Percentiles rank a stretch among this genome's conserved stretches.
These are phyloP conservation scores for Hyles vespertilio DNA, from an alignment of 1,140 invertebrate genomes.

Conservation along the genomic window DNA sequence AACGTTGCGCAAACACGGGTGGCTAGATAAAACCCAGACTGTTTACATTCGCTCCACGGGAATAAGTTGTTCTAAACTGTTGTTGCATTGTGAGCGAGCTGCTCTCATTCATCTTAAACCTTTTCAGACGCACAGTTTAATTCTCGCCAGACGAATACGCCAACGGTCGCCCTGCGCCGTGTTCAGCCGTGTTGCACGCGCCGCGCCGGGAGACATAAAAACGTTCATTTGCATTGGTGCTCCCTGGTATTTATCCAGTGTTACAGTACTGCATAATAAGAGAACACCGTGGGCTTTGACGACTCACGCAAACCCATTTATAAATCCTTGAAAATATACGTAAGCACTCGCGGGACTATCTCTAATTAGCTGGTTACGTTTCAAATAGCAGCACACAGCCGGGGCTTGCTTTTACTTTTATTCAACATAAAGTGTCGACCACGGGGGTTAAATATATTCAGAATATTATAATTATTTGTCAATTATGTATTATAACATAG, in stretches of 20 bases:
- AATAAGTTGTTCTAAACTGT: conserved; percentile 66
- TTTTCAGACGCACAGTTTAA: conserved; percentile 65
- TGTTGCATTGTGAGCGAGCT: conserved; percentile 63
- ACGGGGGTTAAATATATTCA: too few species aligned
- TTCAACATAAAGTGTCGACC: too few species aligned
- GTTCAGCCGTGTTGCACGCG: background rate
- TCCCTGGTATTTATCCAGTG: conserved; percentile 58
- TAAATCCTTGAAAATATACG: conserved; percentile 45
- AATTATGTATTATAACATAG: too few species aligned
- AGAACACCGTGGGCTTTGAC: conserved; percentile 43
- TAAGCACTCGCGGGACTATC: conserved; percentile 24
- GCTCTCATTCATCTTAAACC: conserved; percentile 68
- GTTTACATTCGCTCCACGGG: conserved; percentile 54
- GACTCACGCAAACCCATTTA: conserved; percentile 44
- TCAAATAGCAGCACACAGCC: conserved; percentile 8
- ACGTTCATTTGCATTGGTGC: conserved; percentile 62
- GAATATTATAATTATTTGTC: too few species aligned
- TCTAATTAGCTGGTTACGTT: conserved; percentile 43
- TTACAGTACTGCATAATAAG: conserved; percentile 60
- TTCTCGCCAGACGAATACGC: conserved; percentile 53
- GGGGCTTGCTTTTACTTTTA: conserved; percentile 3
- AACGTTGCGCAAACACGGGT: too few species aligned
- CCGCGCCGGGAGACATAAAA: conserved; percentile 45
- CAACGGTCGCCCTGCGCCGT: conserved; percentile 37
- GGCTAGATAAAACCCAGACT: conserved; percentile 45